Conservation (phyloP, 1,140 invertebrate species). For the Papilio aristodemus region DNA sequence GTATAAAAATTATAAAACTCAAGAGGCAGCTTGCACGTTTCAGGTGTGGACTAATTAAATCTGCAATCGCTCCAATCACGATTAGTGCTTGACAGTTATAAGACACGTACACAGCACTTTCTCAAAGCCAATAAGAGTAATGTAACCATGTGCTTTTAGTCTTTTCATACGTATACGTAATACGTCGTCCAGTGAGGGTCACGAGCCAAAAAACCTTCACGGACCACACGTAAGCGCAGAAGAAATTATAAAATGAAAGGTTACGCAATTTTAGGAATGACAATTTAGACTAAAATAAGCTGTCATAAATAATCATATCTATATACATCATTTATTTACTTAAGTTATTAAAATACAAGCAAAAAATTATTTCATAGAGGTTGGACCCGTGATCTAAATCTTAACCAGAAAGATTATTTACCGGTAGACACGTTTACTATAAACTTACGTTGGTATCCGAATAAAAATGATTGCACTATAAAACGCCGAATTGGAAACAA, state of each 20-base stretch:
- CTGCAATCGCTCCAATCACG: constrained; percentile 39
- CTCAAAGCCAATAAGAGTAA: constrained; percentile 44
- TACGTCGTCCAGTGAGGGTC: constrained; percentile 68
- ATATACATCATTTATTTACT: constrained; percentile 40
- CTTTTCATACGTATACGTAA: constrained; percentile 55
- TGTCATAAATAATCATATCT: constrained; percentile 41
- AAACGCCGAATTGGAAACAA: constrained; percentile 47
- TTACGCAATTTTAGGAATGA: constrained; percentile 75
- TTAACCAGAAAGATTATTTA: constrained; percentile 45
- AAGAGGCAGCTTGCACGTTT: constrained; percentile 11
- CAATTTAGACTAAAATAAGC: constrained; percentile 39
- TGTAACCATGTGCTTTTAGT: constrained; percentile 57
- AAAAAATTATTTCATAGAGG: constrained; percentile 45
- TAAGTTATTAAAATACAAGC: constrained; percentile 38
- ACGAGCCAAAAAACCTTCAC: constrained; percentile 76
- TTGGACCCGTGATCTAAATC: constrained; percentile 58
- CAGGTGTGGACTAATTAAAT: constrained; percentile 37
- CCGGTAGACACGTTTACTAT: constrained; percentile 51
- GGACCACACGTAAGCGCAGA: constrained; percentile 77
- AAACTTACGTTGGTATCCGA: constrained; percentile 65
- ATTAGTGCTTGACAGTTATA: constrained; percentile 47
- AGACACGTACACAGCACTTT: constrained; percentile 55
- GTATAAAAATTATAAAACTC: constrained; percentile 3
- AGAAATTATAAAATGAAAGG: constrained; percentile 73
- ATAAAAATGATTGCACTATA: constrained; percentile 50